phyloP scores from a whole-genome alignment of 2,797 vertebrate genomes.

The Pygocentrus nattereri region DNA sequence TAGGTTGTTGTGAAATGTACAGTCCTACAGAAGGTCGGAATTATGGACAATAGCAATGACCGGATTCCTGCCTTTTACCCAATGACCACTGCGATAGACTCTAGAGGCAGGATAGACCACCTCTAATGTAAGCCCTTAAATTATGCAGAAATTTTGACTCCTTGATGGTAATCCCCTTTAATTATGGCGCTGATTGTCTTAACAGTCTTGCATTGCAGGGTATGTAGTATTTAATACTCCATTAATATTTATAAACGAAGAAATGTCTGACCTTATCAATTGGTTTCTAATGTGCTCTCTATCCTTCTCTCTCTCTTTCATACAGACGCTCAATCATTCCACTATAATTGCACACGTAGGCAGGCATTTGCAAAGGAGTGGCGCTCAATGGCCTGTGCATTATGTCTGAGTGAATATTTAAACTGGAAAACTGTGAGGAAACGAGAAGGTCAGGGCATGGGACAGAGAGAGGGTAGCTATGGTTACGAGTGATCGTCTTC shows the following conservation, averaged over 20 bases:
- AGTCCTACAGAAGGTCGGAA: too few relatives aligned
- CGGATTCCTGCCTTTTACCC: too few relatives aligned
- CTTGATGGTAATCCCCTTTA: not conserved
- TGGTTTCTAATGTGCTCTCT: not conserved
- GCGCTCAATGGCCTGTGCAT: constrained; percentile 1
- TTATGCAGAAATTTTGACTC: constrained; percentile 10
- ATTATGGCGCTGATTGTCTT: constrained; percentile 70
- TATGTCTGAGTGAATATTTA: constrained; percentile 35
- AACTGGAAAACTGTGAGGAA: constrained; percentile 7
- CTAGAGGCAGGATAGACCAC: too few relatives aligned
- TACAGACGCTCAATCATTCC: not conserved
- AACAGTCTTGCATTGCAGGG: constrained; percentile 47
- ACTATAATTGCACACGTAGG: constrained; percentile 25
- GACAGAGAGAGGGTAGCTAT: constrained; percentile 7
- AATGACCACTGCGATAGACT: too few relatives aligned
- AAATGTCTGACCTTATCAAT: constrained; percentile 22
- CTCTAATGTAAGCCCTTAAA: not conserved
- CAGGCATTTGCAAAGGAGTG: constrained; percentile 30
- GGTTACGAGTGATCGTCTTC: constrained; percentile 2
- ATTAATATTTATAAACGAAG: constrained; percentile 19
- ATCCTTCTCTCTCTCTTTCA: not conserved
- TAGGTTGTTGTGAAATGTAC: too few relatives aligned
- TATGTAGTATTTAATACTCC: constrained; percentile 20
- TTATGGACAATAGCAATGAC: too few relatives aligned
- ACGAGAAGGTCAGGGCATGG: not conserved